phyloP scores from a whole-genome alignment of 2,888 invertebrate species.

The Plagodis pulveraria region DNA sequence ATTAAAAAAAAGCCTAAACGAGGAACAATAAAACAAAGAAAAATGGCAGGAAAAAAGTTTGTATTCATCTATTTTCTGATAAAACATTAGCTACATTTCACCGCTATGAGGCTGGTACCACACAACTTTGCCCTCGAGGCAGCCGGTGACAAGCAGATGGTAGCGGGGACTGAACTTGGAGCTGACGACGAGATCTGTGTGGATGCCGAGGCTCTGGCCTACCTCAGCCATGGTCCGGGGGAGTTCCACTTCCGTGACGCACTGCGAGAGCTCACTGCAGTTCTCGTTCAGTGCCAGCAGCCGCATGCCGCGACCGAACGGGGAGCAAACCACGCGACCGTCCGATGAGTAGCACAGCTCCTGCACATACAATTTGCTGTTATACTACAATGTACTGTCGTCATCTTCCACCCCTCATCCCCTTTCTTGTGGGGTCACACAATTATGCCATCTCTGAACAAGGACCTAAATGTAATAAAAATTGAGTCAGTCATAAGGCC shows the following conservation, averaged over 20 bases:
- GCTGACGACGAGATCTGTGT: conserved; percentile 93
- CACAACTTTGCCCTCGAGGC: conserved; percentile 93
- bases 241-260: conserved; percentile 55
- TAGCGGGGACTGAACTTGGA: conserved; percentile 95
- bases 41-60: not conserved
- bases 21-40: conserved; percentile 2
- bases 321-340: conserved; percentile 95
- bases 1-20: not conserved
- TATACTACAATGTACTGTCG: not conserved
- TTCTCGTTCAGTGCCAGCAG: conserved; percentile 91
- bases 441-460: too few species aligned
- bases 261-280: conserved; percentile 91
- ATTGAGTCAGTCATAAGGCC: too few species aligned
- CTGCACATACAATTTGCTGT: conserved; percentile 43
- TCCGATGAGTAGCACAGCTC: conserved; percentile 96
- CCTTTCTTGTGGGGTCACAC: too few species aligned
- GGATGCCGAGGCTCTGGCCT: conserved; percentile 87
- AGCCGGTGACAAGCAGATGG: conserved; percentile 95
- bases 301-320: conserved; percentile 94
- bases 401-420: not conserved
- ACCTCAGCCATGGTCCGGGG: conserved; percentile 80
- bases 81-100: conserved; percentile 57
- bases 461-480: too few species aligned
- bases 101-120: conserved; percentile 93
- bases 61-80: conserved; percentile 22